A percentile compares a stretch with the other conserved stretches of the same genome.
Conservation (phyloP, 2,113 vertebrate species). For the Odontesthes bonariensis region DNA sequence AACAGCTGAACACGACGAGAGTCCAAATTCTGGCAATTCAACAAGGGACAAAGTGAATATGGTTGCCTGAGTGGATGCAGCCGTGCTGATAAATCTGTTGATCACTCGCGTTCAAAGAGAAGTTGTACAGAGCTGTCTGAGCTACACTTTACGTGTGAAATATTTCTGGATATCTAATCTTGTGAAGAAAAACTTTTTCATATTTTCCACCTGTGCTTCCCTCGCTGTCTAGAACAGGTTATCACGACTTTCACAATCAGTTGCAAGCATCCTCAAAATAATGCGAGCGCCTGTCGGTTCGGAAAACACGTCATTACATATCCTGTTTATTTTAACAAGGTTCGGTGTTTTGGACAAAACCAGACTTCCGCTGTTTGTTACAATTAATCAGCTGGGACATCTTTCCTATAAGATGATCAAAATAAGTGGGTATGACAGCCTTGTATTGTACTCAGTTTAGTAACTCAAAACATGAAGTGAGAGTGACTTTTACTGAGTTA, state of each 20-base stretch:
- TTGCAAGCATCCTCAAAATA: constrained; percentile 67
- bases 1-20: neutral
- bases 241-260: constrained; percentile 73
- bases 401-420: constrained; percentile 52
- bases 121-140: no score
- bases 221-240: constrained; percentile 52
- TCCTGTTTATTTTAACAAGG: constrained; percentile 77
- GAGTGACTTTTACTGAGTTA: constrained; percentile 76
- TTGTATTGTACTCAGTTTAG: constrained; percentile 11
- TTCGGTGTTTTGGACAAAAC: constrained; percentile 56
- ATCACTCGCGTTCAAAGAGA: no score
- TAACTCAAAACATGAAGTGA: constrained; percentile 48
- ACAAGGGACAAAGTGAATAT: neutral
- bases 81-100: neutral
- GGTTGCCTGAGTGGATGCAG: neutral
- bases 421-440: constrained; percentile 6
- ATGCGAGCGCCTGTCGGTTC: constrained; percentile 56
- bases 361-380: constrained; percentile 36
- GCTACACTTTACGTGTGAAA: neutral
- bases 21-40: constrained; percentile 8
- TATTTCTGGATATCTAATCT: constrained; percentile 30
- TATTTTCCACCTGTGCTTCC: constrained; percentile 75
- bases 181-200: constrained; percentile 59
- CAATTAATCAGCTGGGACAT: constrained; percentile 53
- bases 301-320: constrained; percentile 80